phyloP scores from a whole-genome alignment of 2,888 invertebrate genomes.

The Drosophila picticornis region DNA sequence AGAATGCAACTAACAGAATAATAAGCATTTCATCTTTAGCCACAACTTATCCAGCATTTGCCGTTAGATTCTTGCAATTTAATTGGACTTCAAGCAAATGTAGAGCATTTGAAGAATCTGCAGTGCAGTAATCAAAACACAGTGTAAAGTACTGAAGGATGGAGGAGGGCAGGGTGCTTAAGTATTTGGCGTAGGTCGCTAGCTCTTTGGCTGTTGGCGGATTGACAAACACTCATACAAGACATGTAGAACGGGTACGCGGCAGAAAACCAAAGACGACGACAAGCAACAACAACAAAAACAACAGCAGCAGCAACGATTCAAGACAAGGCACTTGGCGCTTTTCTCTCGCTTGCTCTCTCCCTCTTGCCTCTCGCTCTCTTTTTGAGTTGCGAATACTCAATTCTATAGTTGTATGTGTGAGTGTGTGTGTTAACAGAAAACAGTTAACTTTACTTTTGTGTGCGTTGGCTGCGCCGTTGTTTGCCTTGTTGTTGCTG shows the following conservation, averaged over 20 bases:
- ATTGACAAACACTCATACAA: constrained; percentile 68
- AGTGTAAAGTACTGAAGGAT: constrained; percentile 23
- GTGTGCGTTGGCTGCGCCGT: constrained; percentile 63
- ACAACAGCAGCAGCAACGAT: constrained; percentile 30
- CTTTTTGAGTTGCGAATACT: constrained; percentile 64
- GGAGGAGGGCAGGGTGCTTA: neutral
- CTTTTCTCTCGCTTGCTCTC: constrained; percentile 30
- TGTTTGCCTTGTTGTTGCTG: constrained; percentile 57
- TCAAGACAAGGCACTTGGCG: constrained; percentile 46
- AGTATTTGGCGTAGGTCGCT: constrained; percentile 57
- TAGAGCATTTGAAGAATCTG: constrained; percentile 62
- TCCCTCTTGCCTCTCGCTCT: constrained; percentile 22
- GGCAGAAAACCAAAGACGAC: constrained; percentile 42
- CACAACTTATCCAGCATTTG: constrained; percentile 29
- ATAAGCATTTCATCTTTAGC: constrained; percentile 46
- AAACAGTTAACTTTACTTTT: constrained; percentile 72
- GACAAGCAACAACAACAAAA: neutral
- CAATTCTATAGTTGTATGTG: constrained; percentile 30
- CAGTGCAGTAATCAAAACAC: constrained; percentile 51
- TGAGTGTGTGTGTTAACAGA: constrained; percentile 51
- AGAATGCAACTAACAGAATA: constrained; percentile 20
- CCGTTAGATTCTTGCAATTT: constrained; percentile 65
- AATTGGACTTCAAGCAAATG: constrained; percentile 69
- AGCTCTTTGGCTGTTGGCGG: constrained; percentile 41
- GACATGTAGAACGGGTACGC: constrained; percentile 56